Conservation (phyloP, 53 echinoderm and acorn worm species). For the Echinometra lucunter region DNA sequence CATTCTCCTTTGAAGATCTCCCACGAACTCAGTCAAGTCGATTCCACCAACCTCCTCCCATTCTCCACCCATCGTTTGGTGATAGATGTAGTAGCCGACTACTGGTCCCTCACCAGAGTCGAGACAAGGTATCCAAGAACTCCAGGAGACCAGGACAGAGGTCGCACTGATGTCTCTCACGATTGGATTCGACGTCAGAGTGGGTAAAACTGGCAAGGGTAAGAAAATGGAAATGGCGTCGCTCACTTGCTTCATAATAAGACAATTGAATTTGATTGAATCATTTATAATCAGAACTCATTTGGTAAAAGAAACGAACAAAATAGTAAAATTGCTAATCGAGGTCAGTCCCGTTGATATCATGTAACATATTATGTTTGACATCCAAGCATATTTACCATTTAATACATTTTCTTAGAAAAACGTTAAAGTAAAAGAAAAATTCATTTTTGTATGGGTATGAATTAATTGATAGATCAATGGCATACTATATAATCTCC, state of each 20-base stretch:
- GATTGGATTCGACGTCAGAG: background rate
- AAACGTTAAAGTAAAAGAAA: no score
- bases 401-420: no score
- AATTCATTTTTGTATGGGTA: no score
- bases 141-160: constrained; percentile 58
- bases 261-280: background rate
- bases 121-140: constrained; percentile 34
- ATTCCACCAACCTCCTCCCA: background rate
- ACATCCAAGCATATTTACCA: no score
- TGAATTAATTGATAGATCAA: no score
- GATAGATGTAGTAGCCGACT: constrained; percentile 60
- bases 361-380: no score
- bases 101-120: constrained; percentile 62
- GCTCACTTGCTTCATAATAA: background rate
- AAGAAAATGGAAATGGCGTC: background rate
- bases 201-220: background rate
- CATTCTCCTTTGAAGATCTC: background rate
- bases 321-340: no score
- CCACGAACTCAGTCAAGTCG: background rate
- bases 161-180: background rate
- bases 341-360: no score
- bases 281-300: no score
- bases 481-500: no score
- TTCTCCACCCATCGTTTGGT: background rate
- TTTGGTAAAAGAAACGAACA: no score